phyloP scores from a whole-genome alignment of 1,140 invertebrate genomes.

The Charaxes varanes region DNA sequence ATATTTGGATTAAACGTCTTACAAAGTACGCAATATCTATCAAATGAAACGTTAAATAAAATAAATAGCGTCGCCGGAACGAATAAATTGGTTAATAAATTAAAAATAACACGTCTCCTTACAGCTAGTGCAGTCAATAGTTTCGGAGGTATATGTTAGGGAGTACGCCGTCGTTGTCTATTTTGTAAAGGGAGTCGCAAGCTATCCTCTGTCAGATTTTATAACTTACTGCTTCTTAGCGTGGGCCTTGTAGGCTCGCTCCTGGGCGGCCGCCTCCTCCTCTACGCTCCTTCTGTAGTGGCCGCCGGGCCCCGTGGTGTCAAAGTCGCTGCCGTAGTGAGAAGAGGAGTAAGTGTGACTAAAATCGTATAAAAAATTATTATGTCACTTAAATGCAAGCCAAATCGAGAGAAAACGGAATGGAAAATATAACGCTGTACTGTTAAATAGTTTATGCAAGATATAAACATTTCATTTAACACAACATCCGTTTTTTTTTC shows the following conservation, averaged over 20 bases:
- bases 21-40: no score
- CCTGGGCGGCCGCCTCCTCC: conserved; percentile 75
- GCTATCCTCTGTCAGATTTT: conserved; percentile 23
- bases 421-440: no score
- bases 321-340: conserved; percentile 80
- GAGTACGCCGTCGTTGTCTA: conserved; percentile 40
- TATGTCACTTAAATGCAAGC: no score
- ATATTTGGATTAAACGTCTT: conserved; percentile 15
- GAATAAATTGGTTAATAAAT: conserved; percentile 26
- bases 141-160: conserved; percentile 23
- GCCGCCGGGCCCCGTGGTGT: conserved; percentile 71
- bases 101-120: conserved; percentile 34
- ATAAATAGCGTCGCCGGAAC: no score
- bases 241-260: conserved; percentile 75
- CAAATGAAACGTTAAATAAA: no score
- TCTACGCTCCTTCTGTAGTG: conserved; percentile 78
- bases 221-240: conserved; percentile 47
- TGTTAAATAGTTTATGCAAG: no score
- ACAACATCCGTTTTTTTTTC: no score
- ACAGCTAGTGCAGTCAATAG: conserved; percentile 25
- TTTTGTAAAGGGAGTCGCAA: conserved; percentile 58
- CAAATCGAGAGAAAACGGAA: no score
- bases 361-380: no score
- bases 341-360: conserved; percentile 84
- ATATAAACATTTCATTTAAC: no score